Evolutionary conservation across 2,888 invertebrate species (phyloP).

Genomic region (Cristatella mucedo): DNA sequence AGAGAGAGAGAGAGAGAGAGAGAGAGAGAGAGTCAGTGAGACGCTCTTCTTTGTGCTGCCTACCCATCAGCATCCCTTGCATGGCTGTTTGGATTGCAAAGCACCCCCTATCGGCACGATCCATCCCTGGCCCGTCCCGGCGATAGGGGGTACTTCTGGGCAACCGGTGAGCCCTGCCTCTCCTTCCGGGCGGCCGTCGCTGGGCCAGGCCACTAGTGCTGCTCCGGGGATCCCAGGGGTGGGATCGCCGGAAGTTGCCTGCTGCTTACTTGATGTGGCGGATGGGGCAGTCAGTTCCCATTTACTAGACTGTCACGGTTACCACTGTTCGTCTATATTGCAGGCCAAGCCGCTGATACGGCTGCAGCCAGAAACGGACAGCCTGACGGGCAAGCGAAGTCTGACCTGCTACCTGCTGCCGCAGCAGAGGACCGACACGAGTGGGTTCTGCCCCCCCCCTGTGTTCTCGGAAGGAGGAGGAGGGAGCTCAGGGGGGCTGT

Average conservation of each 20-base stretch:
- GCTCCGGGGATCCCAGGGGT: too few species aligned
- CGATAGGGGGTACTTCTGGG: neutral
- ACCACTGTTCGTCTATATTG: slow-evolving; percentile 11
- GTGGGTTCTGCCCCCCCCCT: too few species aligned
- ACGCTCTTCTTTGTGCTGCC: slow-evolving; percentile 2
- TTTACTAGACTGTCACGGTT: neutral
- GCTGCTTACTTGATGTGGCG: too few species aligned
- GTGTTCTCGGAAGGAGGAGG: too few species aligned
- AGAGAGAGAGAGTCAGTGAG: neutral
- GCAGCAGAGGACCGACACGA: slow-evolving; percentile 46
- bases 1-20: neutral
- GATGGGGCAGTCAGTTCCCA: too few species aligned
- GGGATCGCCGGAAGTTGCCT: too few species aligned
- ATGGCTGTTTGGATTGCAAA: neutral
- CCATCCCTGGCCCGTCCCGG: neutral
- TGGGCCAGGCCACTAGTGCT: too few species aligned
- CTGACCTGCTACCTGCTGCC: slow-evolving; percentile 82
- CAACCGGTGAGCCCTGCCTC: neutral
- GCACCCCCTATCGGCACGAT: neutral
- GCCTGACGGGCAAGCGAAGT: slow-evolving; percentile 55
- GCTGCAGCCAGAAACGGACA: slow-evolving; percentile 69
- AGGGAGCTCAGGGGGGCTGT: too few species aligned
- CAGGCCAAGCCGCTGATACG: slow-evolving; percentile 81
- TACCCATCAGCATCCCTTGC: neutral
- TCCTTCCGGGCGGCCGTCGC: neutral